Percentiles rank a stretch among this genome's conserved stretches.
phyloP scores from a whole-genome alignment of 2,113 vertebrate genomes.

The human region DNA sequence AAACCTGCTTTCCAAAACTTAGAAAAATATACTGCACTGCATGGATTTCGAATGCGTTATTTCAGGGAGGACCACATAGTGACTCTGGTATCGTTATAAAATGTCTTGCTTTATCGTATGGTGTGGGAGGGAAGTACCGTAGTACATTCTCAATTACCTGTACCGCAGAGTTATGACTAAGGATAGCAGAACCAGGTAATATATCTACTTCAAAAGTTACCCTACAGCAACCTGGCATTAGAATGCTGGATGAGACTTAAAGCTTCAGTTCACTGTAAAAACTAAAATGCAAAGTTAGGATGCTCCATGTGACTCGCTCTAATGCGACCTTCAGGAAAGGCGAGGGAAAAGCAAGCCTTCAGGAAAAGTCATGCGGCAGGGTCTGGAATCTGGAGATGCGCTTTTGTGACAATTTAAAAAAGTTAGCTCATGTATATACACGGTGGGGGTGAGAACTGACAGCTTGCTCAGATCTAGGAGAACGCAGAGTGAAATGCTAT shows the following conservation, averaged over 20 bases:
- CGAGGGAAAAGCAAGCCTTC: constrained; percentile 49
- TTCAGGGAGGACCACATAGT: constrained; percentile 64
- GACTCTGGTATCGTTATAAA: constrained; percentile 77
- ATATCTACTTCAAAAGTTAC: constrained; percentile 71
- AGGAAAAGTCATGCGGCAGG: constrained; percentile 43
- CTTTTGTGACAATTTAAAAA: background rate
- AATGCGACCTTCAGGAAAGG: constrained; percentile 59
- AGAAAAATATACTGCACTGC: constrained; percentile 87
- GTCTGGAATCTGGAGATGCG: background rate
- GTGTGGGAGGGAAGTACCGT: constrained; percentile 25
- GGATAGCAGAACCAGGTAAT: constrained; percentile 68
- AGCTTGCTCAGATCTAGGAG: background rate
- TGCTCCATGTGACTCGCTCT: background rate
- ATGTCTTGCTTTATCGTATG: constrained; percentile 59
- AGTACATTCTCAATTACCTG: constrained; percentile 58
- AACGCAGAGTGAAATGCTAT: background rate
- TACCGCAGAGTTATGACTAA: constrained; percentile 33
- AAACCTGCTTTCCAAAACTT: constrained; percentile 82
- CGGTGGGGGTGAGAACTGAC: background rate
- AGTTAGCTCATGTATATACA: background rate
- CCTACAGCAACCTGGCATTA: constrained; percentile 61
- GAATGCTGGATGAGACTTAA: constrained; percentile 83
- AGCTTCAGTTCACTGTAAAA: constrained; percentile 73
- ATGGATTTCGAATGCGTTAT: constrained; percentile 80
- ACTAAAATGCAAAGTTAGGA: constrained; percentile 32